Base-by-base conservation (phyloP, 1,140 invertebrate species). In the Musca vetustissima region DNA sequence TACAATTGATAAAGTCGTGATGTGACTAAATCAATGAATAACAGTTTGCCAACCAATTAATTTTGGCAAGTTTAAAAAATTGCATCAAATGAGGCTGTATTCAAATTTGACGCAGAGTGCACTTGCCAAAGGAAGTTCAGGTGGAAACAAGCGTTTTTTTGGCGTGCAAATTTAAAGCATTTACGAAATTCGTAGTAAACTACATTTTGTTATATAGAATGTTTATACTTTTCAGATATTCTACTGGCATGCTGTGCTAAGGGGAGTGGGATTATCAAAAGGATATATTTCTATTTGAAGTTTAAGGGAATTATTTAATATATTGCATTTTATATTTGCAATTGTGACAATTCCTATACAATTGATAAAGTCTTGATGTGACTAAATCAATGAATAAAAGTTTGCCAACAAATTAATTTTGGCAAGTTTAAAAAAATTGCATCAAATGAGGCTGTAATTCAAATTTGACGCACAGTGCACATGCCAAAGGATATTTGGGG, bases 381-480 rank as follows among this genome's bases (percentile, higher is more conserved):
- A 24, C 28, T 25, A 47, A 48, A 65, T 65, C 68, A 69, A 61
- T 69, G 68, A 64, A 69, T 69, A 69, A 32, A 32, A 32, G 59
- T 32, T 53, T 69, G 68, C 28, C 59, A 24, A n/a, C 7, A 28
- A 49, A 19, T 65, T 59, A 50, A 47, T 65, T 9, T 14, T 65
- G 57, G 61, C 48, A 52, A 50, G 64, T 36, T 28, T 22, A 67
- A 22, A 15, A n/a, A 17, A 69, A 69, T 69, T 55, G 49, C 64
- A 28, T 57, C 61, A 69, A 55, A 55, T 36, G 47, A 52, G 19
- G 64, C 7, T 7, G 17, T 28, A 55, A n/a, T 32, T n/a, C 28
- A 22, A 24, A 64, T 69, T 24, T 55, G 61, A 65, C 25, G 14
- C 68, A 69, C 49, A 55, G 61, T 65, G 68, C 68, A 21, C 68